Evolutionary conservation across 2,797 vertebrate species (phyloP), one percentile per base, ranked within the genome.

Genomic region (Pangasius sanitwongsei): DNA sequence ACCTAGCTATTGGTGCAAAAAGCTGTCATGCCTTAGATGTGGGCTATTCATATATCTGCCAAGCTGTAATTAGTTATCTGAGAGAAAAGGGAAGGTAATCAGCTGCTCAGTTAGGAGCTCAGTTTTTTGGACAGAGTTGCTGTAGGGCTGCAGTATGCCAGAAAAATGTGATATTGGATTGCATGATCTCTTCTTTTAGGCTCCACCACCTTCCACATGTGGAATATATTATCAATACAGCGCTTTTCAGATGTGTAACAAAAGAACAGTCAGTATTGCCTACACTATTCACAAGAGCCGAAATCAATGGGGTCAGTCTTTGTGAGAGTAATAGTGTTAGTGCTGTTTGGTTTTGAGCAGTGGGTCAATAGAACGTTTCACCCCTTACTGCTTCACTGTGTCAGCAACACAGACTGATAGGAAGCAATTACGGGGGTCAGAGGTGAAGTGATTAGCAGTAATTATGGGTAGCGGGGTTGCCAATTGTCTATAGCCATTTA

Each of bases 271-370:
- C 67, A 61, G 67, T 86, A 50, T 86, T 75, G 44, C 18, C 12
- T 59, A 20, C 18, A 18, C n/a, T 20, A 13, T 80, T 83, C 70
- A 74, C 82, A 61, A n/a, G 59, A 95, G 93, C 93, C 94, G 93
- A 91, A 87, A 96, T 94, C 95, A 97, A 94, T 95, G 94, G 93
- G 89, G 74, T 63, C 92, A 83, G 55, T 85, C 31, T 87, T 12
- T 83, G 63, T 72, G 44, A 83, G 77, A 83, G 74, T 87, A 80
- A 81, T 75, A 78, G 74, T 77, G 65, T 87, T 82, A 61, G 86
- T 61, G 72, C 80, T 87, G 86, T 90, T 89, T 78, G 57, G 78
- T 83, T 85, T 80, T 53, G 55, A 86, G 85, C 86, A 81, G 72
- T 89, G 77, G 83, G 41, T 92, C 89, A 92, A 72, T 92, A 87